Evolutionary conservation across 2,888 invertebrate species (phyloP).

Genomic region (Ctenicera cuprea): DNA sequence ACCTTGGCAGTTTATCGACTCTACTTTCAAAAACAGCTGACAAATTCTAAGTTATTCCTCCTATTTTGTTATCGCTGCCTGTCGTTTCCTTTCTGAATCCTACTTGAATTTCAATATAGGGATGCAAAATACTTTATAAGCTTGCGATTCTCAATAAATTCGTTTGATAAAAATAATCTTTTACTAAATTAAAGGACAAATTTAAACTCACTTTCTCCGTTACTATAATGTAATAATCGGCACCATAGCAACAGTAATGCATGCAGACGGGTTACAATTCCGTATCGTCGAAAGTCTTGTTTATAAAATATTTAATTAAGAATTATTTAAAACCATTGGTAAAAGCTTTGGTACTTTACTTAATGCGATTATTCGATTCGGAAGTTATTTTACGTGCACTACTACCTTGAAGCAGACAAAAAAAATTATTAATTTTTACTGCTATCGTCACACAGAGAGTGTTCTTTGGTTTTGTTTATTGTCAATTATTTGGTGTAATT

Average conservation of each 20-base stretch:
- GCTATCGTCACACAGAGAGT: conserved; percentile 10
- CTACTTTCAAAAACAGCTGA: conserved; percentile 54
- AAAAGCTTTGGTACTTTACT: neutral
- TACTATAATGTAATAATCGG: neutral
- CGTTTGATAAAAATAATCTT: no score
- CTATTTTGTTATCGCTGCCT: conserved; percentile 25
- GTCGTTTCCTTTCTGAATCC: conserved; percentile 26
- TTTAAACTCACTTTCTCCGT: neutral
- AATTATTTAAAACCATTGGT: neutral
- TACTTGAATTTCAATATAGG: neutral
- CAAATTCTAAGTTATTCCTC: conserved; percentile 40
- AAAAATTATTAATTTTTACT: conserved; percentile 21
- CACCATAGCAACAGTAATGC: neutral
- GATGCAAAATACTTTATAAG: no score
- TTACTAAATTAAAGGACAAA: no score
- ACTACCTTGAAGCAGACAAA: conserved; percentile 21
- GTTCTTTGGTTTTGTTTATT: neutral
- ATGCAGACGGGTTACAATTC: neutral
- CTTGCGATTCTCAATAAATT: no score
- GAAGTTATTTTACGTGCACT: conserved; percentile 20
- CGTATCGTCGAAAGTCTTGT: neutral
- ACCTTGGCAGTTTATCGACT: conserved; percentile 54
- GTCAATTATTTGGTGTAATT: no score
- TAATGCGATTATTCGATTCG: conserved; percentile 30
- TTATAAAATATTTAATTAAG: conserved; percentile 19